These are phyloP conservation scores for Platyrinchus mystaceus DNA, from an alignment of 2,797 vertebrate genomes.

Conservation along the genomic window DNA sequence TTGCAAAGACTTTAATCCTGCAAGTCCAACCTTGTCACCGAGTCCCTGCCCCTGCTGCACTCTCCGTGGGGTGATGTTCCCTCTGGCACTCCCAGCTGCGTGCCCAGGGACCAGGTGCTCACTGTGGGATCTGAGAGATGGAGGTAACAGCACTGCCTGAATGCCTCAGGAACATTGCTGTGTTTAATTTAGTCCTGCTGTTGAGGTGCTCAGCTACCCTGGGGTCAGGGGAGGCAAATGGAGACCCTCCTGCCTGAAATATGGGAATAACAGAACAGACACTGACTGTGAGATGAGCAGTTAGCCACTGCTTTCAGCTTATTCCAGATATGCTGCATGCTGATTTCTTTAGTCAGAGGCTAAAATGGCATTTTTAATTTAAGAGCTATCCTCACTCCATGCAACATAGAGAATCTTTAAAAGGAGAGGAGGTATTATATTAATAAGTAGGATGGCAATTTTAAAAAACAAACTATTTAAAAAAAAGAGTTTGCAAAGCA, in stretches of 20 bases:
- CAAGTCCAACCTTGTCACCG: neutral
- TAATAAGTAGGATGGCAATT: neutral
- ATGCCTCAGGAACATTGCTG: fast-evolving
- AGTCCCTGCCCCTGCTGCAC: neutral
- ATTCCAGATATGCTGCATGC: neutral
- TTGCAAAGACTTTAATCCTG: neutral
- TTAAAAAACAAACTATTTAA: fast-evolving
- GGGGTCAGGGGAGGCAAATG: neutral
- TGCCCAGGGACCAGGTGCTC: neutral
- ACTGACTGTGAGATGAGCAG: neutral
- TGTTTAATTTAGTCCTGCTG: neutral
- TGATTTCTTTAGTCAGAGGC: neutral
- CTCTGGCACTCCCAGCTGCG: fast-evolving
- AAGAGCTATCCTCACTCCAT: neutral
- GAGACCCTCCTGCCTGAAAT: neutral
- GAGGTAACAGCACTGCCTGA: neutral
- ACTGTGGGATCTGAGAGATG: neutral
- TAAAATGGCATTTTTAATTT: neutral
- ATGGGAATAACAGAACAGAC: neutral
- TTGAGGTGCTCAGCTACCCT: neutral
- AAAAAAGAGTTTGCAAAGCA: neutral
- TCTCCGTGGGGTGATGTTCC: neutral
- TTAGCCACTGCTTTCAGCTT: neutral
- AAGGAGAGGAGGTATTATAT: neutral
- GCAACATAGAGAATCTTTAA: neutral